Conservation (phyloP, 2,797 vertebrate genomes). For the Argentina silus region DNA sequence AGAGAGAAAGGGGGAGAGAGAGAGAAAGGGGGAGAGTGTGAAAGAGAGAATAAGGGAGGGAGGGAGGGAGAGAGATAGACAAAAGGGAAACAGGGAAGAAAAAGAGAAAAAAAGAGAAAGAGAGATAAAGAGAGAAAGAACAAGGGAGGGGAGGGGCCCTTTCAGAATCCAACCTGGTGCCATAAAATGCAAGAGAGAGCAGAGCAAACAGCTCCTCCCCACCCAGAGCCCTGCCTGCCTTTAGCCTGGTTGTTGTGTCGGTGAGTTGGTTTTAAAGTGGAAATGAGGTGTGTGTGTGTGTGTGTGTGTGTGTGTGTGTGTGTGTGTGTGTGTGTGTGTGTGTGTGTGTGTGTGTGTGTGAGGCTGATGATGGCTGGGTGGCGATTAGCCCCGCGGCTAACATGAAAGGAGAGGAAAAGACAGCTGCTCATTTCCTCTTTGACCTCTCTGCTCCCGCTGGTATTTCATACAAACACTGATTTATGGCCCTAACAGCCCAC, state of each 20-base stretch:
- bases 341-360: too few relatives aligned
- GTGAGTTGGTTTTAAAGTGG: slow-evolving; percentile 78
- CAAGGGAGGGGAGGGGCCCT: not conserved
- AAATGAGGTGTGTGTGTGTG: slow-evolving; percentile 62
- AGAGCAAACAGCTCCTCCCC: slow-evolving; percentile 61
- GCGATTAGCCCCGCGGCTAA: slow-evolving; percentile 72
- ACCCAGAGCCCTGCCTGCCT: too few relatives aligned
- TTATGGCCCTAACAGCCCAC: slow-evolving; percentile 71
- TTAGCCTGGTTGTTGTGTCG: slow-evolving; percentile 44
- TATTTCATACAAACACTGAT: slow-evolving; percentile 76
- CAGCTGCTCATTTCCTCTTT: slow-evolving; percentile 79
- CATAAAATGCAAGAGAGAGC: slow-evolving; percentile 57
- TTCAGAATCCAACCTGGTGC: slow-evolving; percentile 51
- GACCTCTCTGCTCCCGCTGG: slow-evolving; percentile 76
- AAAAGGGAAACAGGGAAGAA: too few relatives aligned
- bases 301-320: too few relatives aligned
- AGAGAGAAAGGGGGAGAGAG: not conserved
- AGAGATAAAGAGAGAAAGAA: not conserved
- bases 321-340: too few relatives aligned
- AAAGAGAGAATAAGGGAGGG: too few relatives aligned
- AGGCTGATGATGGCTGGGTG: slow-evolving; percentile 62
- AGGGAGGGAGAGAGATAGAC: too few relatives aligned
- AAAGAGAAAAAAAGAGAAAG: not conserved
- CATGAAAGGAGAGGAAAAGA: slow-evolving; percentile 76
- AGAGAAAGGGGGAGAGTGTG: too few relatives aligned